Conservation (phyloP, 2,797 vertebrate species). For the Pteronotus mesoamericanus region DNA sequence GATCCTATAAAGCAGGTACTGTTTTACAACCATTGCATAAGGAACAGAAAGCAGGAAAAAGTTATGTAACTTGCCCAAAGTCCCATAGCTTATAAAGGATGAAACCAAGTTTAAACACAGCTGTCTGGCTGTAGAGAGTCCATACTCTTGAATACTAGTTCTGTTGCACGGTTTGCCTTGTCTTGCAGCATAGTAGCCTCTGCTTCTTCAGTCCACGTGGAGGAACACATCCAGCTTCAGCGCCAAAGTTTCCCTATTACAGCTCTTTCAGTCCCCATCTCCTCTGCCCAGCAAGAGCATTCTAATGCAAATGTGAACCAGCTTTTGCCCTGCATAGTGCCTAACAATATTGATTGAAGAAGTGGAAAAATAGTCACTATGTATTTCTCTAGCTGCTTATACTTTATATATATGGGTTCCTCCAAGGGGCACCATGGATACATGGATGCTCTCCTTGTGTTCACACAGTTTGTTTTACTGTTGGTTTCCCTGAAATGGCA, state of each 20-base stretch:
- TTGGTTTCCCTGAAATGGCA: not conserved
- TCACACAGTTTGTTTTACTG: not conserved
- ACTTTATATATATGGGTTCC: not conserved
- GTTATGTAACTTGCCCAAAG: not conserved
- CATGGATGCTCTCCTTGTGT: not conserved
- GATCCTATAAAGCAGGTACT: not conserved
- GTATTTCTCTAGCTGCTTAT: not conserved
- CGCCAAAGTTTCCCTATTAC: not conserved
- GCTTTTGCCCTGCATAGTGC: not conserved
- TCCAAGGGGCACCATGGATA: not conserved
- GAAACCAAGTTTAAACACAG: not conserved
- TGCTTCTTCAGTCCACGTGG: not conserved
- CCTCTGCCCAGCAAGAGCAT: not conserved
- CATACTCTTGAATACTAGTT: not conserved
- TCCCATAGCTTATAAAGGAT: not conserved
- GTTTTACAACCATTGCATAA: not conserved
- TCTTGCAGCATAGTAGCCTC: not conserved
- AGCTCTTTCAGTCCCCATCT: not conserved
- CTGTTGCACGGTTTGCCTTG: not conserved
- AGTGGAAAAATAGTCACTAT: not conserved
- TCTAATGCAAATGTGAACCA: not conserved
- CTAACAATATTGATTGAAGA: not conserved
- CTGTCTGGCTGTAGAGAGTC: too few species aligned
- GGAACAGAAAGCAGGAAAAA: not conserved
- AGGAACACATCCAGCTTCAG: not conserved